Percentiles rank a stretch among this genome's conserved stretches.
Evolutionary conservation across 2,797 vertebrate genomes (phyloP).

Genomic region (Strix occidentalis): DNA sequence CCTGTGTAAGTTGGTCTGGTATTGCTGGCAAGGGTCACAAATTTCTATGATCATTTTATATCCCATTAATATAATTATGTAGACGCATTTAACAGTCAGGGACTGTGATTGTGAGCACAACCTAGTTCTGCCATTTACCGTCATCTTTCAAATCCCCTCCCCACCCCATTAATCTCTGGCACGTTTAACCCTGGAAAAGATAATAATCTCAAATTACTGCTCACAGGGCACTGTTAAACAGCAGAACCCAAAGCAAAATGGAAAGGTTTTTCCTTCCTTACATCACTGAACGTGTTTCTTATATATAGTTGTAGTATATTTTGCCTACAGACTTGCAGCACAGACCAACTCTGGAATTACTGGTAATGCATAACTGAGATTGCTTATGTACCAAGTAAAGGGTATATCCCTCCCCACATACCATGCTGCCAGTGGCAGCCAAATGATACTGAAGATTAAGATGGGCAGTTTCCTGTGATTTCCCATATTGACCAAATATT

Average conservation of each 20-base stretch:
- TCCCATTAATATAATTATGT: not conserved
- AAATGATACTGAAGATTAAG: not conserved
- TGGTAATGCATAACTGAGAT: conserved; percentile 33
- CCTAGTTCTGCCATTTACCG: not conserved
- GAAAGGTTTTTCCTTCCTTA: conserved; percentile 41
- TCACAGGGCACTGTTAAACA: conserved; percentile 29
- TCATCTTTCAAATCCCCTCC: not conserved
- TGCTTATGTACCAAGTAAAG: not conserved
- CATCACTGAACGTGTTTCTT: conserved; percentile 25
- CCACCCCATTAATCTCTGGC: conserved; percentile 19
- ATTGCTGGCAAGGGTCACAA: not conserved
- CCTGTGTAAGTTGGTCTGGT: not conserved
- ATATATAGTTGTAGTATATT: conserved; percentile 55
- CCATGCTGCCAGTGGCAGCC: not conserved
- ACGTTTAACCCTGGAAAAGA: conserved; percentile 18
- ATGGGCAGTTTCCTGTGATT: not conserved
- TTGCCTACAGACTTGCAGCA: conserved; percentile 62
- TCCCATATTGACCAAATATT: not conserved
- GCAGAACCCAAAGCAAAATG: conserved; percentile 55
- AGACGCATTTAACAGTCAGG: not conserved
- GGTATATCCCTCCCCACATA: not conserved
- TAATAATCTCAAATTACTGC: conserved; percentile 43
- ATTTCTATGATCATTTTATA: not conserved
- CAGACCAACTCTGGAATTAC: conserved; percentile 46
- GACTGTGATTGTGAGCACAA: not conserved